Base-by-base conservation (phyloP, 2,888 invertebrate species). In the Odontocolon sp. region DNA sequence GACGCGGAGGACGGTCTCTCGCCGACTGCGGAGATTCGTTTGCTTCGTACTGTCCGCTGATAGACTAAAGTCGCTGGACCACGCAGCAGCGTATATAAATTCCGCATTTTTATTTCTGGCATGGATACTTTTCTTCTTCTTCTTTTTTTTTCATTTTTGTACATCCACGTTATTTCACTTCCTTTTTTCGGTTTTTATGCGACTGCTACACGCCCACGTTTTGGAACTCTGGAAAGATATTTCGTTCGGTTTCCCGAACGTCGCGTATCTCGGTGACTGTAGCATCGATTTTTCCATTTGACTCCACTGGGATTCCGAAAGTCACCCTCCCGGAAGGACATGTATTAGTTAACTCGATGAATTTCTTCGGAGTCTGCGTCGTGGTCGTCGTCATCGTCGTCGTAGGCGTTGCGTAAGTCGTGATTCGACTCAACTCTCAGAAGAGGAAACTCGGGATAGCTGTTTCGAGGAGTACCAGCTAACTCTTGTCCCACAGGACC, bases 1-100 rank as follows among this genome's bases (percentile, higher is more conserved):
- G 80, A 81, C 73, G 77, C 84, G 83, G 82, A 83, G 83, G 81
- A 84, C 83, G 80, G 80, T 78, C 79, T 77, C 85, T 84, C 80
- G 84, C 72, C 74, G 80, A 83, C 81, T 83, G 86, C 81, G 80
- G 80, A 80, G 79, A 82, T 81, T 81, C 75, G 74, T 80, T 81
- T n/a, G n/a, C 70, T 72, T 79, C 74, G 71, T 18, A 33, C 31
- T 54, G 38, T 38, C 40, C n/a, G 64, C 70, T 50, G 21, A 71
- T 61, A 28, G 28, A 6, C 14, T 5, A 47, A 47, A 59, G 50
- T 26, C 54, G 40, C 38, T 40, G 66, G 42, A 76, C 59, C 52
- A 59, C 36, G 33, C 23, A 61, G 28, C 26, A 52, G 21, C 50
- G 16, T 21, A 14, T 26, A 23, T 14, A 31, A 38, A 52, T 45